phyloP scores from a whole-genome alignment of 1,140 invertebrate species.

The Rhopalosiphum padi region DNA sequence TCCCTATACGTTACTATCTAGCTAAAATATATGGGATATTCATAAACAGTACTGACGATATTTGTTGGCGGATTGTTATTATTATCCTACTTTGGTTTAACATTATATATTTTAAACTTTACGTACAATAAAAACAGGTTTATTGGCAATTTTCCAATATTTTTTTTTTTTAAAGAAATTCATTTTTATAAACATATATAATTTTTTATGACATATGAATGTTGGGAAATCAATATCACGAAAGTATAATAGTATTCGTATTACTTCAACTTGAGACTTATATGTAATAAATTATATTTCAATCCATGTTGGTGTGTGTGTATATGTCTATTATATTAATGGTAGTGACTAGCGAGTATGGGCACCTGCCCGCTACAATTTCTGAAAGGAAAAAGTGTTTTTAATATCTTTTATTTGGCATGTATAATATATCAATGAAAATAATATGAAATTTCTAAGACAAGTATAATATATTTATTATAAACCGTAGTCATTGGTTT shows the following conservation, averaged over 20 bases:
- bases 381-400: background rate
- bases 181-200: background rate
- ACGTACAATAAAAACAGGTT: background rate
- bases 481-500: background rate
- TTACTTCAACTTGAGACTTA: background rate
- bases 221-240: background rate
- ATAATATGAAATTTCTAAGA: background rate
- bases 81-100: background rate
- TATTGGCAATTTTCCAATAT: background rate
- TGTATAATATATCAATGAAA: background rate
- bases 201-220: background rate
- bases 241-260: background rate
- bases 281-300: background rate
- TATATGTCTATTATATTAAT: background rate
- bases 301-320: background rate
- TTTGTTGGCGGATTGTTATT: background rate
- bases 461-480: background rate
- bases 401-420: background rate
- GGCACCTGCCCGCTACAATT: background rate
- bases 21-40: background rate
- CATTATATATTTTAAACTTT: slow-evolving; percentile 3
- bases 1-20: background rate
- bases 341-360: background rate
- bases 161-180: background rate
- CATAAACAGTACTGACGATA: background rate